Evolutionary conservation across 1,140 invertebrate genomes (phyloP).

Genomic region (Drosophila kepulauana): DNA sequence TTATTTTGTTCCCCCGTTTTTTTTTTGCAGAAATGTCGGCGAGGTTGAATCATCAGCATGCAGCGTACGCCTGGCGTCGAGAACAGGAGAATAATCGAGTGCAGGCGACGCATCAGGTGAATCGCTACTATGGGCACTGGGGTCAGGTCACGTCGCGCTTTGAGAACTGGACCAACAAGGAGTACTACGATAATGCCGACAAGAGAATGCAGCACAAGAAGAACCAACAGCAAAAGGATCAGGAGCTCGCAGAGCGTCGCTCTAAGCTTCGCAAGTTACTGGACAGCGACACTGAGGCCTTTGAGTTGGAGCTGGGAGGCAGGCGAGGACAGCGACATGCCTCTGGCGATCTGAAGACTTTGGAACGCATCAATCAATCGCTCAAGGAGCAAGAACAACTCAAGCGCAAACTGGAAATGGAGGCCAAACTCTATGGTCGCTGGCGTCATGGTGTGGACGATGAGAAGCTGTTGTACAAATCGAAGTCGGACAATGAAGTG

Average conservation of each 20-base stretch:
- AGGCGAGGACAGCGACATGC: constrained; percentile 31
- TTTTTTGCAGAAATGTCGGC: constrained; percentile 85
- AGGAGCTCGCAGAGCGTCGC: constrained; percentile 84
- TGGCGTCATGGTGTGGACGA: constrained; percentile 85
- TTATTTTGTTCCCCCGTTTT: constrained; percentile 45
- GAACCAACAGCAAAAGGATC: constrained; percentile 84
- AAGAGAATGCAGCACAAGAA: constrained; percentile 76
- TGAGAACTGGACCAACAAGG: constrained; percentile 86
- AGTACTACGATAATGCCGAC: constrained; percentile 85
- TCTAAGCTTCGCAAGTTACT: constrained; percentile 86
- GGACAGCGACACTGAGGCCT: constrained; percentile 85
- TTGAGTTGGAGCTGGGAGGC: constrained; percentile 85
- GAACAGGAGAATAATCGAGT: constrained; percentile 73
- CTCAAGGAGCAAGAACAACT: constrained; percentile 84
- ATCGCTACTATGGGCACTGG: constrained; percentile 82
- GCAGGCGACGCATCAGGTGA: constrained; percentile 71
- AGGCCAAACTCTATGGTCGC: constrained; percentile 85
- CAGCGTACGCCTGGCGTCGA: constrained; percentile 66
- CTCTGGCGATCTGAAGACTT: constrained; percentile 57
- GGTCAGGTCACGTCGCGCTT: constrained; percentile 80
- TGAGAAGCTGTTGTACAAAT: constrained; percentile 80
- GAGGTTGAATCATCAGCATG: constrained; percentile 74
- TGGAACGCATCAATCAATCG: constrained; percentile 83
- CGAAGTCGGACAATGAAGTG: constrained; percentile 77
- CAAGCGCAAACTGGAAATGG: constrained; percentile 85